Evolutionary conservation across 2,797 vertebrate species (phyloP), one percentile per base, ranked within the genome.

Genomic region (Paguma larvata): DNA sequence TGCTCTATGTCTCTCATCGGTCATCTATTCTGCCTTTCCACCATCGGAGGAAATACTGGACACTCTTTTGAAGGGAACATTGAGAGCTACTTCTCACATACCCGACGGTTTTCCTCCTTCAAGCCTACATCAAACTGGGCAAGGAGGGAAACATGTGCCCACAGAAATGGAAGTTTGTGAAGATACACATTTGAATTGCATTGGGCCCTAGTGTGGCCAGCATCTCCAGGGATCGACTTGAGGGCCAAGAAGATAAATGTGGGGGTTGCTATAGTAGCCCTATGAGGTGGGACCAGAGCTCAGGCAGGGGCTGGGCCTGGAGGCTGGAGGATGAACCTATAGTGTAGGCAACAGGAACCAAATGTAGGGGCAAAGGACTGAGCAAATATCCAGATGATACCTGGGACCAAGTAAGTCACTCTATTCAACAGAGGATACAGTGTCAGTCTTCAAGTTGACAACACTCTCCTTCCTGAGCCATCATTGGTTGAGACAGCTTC

Each of bases 1-100:
- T 99, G 98, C 86, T 99, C 99, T 99, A 99, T 99, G 98, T 99
- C 98, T 98, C 99, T 99, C 89, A 99, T 99, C 98, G n/a, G 99
- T 99, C 98, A 99, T 98, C 98, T 98, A 98, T 98, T 99, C 99
- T 97, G 99, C 98, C 97, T 99, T 99, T 97, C 99, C 99, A 46
- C 99, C 99, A 80, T 99, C 99, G 95, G 88, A 96, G 96, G 97
- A 87, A 59, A 92, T 79, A 77, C 73, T 85, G 51, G 34, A 15
- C 56, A 3, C 9, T 38, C 15, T 5, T 34, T 46, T 72, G 97
- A 96, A 89, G 96, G 91, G 19, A 96, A 95, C 34, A 88, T 1
- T 51, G 92, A 89, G 10, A 30, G 46, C 9, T 97, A 95, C 80
- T 98, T 98, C 95, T 95, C 94, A 85, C 98, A 95, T 59, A 98